Evolutionary conservation across 2,113 vertebrate species (phyloP).

Genomic region (Miniopterus natalensis): DNA sequence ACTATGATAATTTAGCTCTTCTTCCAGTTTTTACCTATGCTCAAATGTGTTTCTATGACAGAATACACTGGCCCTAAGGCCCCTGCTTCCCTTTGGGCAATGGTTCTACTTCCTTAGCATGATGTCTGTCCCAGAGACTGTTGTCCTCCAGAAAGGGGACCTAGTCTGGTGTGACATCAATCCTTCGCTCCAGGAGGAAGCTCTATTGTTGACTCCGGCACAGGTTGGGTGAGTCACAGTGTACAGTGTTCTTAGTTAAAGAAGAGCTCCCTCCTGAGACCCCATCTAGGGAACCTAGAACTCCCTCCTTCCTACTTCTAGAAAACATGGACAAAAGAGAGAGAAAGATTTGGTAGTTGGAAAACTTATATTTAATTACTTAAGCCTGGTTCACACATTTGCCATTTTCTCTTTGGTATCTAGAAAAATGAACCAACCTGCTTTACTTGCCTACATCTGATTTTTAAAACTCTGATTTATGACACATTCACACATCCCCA

Average conservation of each 20-base stretch:
- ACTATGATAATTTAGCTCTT: not conserved
- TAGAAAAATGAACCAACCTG: constrained; percentile 19
- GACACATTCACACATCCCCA: not conserved
- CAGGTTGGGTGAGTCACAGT: not conserved
- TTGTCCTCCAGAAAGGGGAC: not conserved
- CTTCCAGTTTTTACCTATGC: not conserved
- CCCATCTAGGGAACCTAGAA: not conserved
- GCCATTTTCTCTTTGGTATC: not conserved
- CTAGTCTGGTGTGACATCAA: rapidly evolving
- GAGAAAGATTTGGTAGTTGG: not conserved
- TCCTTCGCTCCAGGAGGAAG: not conserved
- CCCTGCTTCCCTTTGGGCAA: not conserved
- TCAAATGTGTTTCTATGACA: not conserved
- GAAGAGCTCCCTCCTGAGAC: not conserved
- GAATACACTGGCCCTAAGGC: not conserved
- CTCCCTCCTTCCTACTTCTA: not conserved
- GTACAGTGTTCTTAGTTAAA: too few relatives aligned
- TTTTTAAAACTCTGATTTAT: constrained; percentile 58
- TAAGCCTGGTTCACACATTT: not conserved
- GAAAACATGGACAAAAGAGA: not conserved
- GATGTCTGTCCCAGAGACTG: not conserved
- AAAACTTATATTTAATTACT: constrained; percentile 1
- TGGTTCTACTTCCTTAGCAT: not conserved
- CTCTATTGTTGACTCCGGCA: rapidly evolving
- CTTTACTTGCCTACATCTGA: not conserved